A percentile compares a stretch with the other conserved stretches of the same genome.
Conservation (phyloP, 2,797 vertebrate species). For the Melanotaenia maccullochi region DNA sequence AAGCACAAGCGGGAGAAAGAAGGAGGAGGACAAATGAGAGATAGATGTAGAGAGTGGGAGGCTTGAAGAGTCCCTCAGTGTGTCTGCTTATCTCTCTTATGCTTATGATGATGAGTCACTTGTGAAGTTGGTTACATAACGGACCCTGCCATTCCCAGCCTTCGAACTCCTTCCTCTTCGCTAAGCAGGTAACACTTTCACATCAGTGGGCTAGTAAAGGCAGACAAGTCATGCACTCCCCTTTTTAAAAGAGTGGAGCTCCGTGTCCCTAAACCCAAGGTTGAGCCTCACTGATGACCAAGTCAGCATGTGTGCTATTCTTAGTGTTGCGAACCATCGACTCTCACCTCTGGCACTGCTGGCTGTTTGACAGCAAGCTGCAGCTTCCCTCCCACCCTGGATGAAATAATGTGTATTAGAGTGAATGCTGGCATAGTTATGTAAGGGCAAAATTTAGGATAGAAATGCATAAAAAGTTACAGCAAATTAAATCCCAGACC, state of each 20-base stretch:
- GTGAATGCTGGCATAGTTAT: conserved; percentile 59
- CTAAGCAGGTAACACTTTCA: conserved; percentile 78
- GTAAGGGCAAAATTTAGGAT: conserved; percentile 41
- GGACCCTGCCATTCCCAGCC: conserved; percentile 67
- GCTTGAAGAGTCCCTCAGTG: conserved; percentile 69
- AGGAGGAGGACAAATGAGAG: conserved; percentile 56
- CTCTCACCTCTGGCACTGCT: conserved; percentile 56
- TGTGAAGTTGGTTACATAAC: conserved; percentile 83
- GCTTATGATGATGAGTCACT: conserved; percentile 83
- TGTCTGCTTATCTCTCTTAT: conserved; percentile 73
- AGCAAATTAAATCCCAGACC: conserved; percentile 16
- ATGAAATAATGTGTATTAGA: conserved; percentile 51
- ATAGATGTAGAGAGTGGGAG: conserved; percentile 69
- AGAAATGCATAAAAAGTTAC: conserved; percentile 38
- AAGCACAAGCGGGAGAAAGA: conserved; percentile 48
- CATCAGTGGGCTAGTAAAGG: conserved; percentile 73
- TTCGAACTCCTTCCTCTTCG: conserved; percentile 81
- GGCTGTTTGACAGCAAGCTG: conserved; percentile 36
- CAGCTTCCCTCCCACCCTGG: conserved; percentile 58
- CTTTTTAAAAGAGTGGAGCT: conserved; percentile 46
- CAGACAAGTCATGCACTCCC: conserved; percentile 49
- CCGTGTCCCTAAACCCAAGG: conserved; percentile 41
- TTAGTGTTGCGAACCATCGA: conserved; percentile 47
- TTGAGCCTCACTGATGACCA: conserved; percentile 40
- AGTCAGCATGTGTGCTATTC: conserved; percentile 50